A percentile compares a stretch with the other conserved stretches of the same genome.
These are phyloP conservation scores for Gasterosteus aculeatus DNA, from an alignment of 2,113 vertebrate species.

Conservation along the genomic window DNA sequence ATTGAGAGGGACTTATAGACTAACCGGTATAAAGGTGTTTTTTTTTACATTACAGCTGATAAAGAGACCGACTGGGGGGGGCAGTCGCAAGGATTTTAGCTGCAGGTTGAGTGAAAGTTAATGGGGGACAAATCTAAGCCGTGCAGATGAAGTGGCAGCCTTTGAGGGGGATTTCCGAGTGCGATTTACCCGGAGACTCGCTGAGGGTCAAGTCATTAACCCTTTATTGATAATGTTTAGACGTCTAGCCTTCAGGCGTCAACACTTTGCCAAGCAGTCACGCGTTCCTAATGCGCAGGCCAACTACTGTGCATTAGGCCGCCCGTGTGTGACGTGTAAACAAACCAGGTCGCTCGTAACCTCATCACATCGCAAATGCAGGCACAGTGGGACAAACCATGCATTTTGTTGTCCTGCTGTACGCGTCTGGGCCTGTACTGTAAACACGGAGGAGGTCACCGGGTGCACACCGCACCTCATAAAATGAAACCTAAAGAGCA, in stretches of 20 bases:
- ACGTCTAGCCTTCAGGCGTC: constrained; percentile 56
- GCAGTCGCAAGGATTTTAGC: constrained; percentile 18
- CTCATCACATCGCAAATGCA: constrained; percentile 15
- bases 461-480: constrained; percentile 13
- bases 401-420: neutral
- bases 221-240: constrained; percentile 68
- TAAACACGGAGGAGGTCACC: constrained; percentile 16
- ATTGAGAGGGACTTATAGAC: constrained; percentile 53
- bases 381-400: constrained; percentile 8
- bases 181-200: constrained; percentile 49
- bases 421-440: constrained; percentile 11
- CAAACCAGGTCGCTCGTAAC: constrained; percentile 29
- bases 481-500: constrained; percentile 26
- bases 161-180: constrained; percentile 62
- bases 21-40: constrained; percentile 57
- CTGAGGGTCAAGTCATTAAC: constrained; percentile 76
- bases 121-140: constrained; percentile 49
- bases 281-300: constrained; percentile 45
- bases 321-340: constrained; percentile 52
- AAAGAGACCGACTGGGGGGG: constrained; percentile 32
- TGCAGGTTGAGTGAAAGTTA: constrained; percentile 52
- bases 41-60: constrained; percentile 46
- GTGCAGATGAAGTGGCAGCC: constrained; percentile 57
- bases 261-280: constrained; percentile 58
- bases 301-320: constrained; percentile 38